Evolutionary conservation across 2,797 vertebrate species (phyloP).

Genomic region (Sparus aurata): DNA sequence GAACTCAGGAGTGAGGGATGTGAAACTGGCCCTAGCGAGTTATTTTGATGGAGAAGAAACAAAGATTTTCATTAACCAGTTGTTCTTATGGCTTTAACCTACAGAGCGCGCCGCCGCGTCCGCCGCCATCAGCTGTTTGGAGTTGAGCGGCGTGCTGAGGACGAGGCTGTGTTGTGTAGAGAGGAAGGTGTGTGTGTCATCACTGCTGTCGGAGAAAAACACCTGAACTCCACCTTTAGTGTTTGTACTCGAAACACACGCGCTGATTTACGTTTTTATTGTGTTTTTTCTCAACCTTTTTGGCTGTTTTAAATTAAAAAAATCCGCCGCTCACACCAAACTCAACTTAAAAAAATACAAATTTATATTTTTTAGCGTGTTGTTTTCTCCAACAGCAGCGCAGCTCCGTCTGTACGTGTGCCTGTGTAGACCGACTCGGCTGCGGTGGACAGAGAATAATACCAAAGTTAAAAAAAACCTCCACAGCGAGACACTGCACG

Average conservation of each 20-base stretch:
- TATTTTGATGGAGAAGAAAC: constrained; percentile 40
- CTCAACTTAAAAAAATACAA: background rate
- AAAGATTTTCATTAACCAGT: constrained; percentile 45
- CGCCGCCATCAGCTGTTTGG: background rate
- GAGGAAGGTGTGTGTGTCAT: constrained; percentile 51
- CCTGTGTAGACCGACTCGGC: constrained; percentile 63
- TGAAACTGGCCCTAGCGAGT: constrained; percentile 57
- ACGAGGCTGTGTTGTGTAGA: constrained; percentile 34
- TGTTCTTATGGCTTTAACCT: constrained; percentile 72
- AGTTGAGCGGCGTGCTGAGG: constrained; percentile 12
- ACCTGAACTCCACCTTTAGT: constrained; percentile 16
- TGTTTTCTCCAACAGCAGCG: constrained; percentile 55
- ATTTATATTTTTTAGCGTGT: constrained; percentile 29
- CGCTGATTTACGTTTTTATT: constrained; percentile 1
- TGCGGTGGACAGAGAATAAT: constrained; percentile 80
- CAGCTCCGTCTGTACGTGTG: constrained; percentile 68
- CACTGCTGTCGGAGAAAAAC: constrained; percentile 57
- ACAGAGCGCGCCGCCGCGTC: constrained; percentile 16
- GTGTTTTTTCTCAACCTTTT: constrained; percentile 1
- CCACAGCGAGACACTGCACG: constrained; percentile 64
- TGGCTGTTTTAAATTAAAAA: constrained; percentile 13
- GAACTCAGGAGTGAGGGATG: constrained; percentile 79
- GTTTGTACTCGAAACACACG: constrained; percentile 12
- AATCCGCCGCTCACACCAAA: constrained; percentile 31
- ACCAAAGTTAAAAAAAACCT: constrained; percentile 81